phyloP scores from a whole-genome alignment of 2,888 invertebrate species.

The Volucella bombylans region DNA sequence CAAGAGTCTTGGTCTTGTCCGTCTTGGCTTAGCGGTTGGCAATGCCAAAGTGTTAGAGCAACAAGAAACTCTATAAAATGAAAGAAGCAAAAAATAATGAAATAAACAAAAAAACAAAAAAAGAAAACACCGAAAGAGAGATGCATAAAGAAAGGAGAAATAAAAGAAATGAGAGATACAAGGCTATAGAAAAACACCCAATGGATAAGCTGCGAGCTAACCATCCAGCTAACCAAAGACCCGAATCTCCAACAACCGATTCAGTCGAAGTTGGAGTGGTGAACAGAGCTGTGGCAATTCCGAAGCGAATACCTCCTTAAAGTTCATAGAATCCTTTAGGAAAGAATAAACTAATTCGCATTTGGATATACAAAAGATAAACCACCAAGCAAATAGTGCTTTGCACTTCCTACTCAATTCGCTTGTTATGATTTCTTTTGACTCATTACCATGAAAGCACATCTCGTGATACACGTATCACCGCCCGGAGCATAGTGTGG shows the following conservation, averaged over 20 bases:
- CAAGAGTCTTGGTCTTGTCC: no score
- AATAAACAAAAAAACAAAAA: neutral
- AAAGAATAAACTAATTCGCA: neutral
- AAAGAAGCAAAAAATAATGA: constrained; percentile 6
- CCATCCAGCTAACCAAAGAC: constrained; percentile 39
- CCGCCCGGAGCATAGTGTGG: constrained; percentile 6
- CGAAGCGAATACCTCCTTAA: neutral
- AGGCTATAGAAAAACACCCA: constrained; percentile 30
- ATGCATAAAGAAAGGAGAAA: neutral
- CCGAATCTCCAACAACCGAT: constrained; percentile 39
- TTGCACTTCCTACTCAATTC: constrained; percentile 46
- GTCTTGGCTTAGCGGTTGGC: neutral
- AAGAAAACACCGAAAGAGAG: constrained; percentile 7
- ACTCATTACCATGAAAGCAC: constrained; percentile 17
- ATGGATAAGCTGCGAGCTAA: constrained; percentile 41
- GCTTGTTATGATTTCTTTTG: constrained; percentile 17
- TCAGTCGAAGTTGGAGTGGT: constrained; percentile 61
- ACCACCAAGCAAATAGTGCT: constrained; percentile 14
- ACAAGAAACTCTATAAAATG: neutral
- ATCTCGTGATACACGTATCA: constrained; percentile 18
- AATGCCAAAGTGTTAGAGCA: neutral
- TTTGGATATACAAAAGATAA: constrained; percentile 45
- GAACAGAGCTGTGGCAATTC: constrained; percentile 50
- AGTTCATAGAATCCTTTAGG: constrained; percentile 4
- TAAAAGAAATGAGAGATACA: constrained; percentile 39